Evolutionary conservation across 2,888 invertebrate genomes (phyloP).

Genomic region (Autographa gamma): DNA sequence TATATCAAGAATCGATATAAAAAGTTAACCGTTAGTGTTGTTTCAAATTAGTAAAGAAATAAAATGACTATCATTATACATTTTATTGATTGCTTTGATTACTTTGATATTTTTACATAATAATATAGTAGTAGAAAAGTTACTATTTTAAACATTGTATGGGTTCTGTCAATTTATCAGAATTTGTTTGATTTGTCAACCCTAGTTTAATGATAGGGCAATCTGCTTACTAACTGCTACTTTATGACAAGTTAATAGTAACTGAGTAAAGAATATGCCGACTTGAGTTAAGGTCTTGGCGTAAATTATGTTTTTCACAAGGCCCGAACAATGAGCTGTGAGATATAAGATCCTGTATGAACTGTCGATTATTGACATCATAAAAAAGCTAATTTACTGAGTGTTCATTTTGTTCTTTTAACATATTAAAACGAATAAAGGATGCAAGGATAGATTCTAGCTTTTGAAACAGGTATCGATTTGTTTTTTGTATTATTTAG

Average conservation of each 20-base stretch:
- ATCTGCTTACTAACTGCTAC: slow-evolving; percentile 17
- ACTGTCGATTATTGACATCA: neutral
- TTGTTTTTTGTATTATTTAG: neutral
- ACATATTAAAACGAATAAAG: no score
- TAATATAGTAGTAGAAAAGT: no score
- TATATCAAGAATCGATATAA: neutral
- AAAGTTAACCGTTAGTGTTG: neutral
- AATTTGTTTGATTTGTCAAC: slow-evolving; percentile 16
- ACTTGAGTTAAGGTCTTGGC: slow-evolving; percentile 3
- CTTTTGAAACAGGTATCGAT: no score
- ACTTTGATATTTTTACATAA: no score
- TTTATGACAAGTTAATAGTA: slow-evolving; percentile 28
- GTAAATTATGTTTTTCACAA: slow-evolving; percentile 24
- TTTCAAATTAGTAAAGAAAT: neutral
- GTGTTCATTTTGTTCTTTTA: no score
- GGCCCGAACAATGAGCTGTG: slow-evolving; percentile 15
- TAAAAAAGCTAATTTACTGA: neutral
- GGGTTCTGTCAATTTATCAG: neutral
- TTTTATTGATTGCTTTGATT: no score
- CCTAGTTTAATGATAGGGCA: slow-evolving; percentile 28
- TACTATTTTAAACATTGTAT: no score
- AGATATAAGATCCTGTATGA: neutral
- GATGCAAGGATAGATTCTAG: no score
- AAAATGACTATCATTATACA: neutral
- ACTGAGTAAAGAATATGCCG: slow-evolving; percentile 3